Evolutionary conservation across 2,797 vertebrate genomes (phyloP).

Genomic region (Florisuga fusca): DNA sequence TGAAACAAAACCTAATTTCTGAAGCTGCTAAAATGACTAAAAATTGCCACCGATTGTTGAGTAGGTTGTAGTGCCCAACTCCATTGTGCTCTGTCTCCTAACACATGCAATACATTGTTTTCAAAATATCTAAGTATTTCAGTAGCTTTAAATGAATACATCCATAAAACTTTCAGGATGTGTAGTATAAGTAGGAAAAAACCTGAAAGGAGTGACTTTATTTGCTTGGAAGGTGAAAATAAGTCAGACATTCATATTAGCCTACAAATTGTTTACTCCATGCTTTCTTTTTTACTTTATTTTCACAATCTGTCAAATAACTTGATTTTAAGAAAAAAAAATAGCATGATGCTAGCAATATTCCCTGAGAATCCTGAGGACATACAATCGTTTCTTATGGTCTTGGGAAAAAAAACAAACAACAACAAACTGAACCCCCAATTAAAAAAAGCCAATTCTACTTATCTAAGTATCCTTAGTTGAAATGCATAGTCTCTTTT

Average conservation of each 20-base stretch:
- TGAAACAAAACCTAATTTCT: neutral
- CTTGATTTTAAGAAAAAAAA: neutral
- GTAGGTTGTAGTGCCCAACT: neutral
- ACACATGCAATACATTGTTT: neutral
- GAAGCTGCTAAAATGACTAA: neutral
- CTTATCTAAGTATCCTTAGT: neutral
- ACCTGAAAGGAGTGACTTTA: neutral
- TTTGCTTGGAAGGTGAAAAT: neutral
- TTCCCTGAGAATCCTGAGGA: neutral
- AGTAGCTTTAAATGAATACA: neutral
- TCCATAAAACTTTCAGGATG: neutral
- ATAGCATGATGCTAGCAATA: neutral
- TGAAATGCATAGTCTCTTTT: neutral
- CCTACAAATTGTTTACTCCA: neutral
- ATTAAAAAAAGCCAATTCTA: neutral
- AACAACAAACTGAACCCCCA: neutral
- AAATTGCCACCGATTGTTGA: neutral
- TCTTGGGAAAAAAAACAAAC: neutral
- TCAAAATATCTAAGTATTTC: neutral
- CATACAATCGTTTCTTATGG: neutral
- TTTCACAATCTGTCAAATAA: neutral
- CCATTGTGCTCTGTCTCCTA: neutral
- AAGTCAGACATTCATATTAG: neutral
- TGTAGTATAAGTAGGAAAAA: neutral
- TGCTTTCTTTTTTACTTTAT: neutral